Evolutionary conservation across 1,140 invertebrate species (phyloP), one percentile per base, ranked within the genome.

Genomic region (Drosophila nannoptera): DNA sequence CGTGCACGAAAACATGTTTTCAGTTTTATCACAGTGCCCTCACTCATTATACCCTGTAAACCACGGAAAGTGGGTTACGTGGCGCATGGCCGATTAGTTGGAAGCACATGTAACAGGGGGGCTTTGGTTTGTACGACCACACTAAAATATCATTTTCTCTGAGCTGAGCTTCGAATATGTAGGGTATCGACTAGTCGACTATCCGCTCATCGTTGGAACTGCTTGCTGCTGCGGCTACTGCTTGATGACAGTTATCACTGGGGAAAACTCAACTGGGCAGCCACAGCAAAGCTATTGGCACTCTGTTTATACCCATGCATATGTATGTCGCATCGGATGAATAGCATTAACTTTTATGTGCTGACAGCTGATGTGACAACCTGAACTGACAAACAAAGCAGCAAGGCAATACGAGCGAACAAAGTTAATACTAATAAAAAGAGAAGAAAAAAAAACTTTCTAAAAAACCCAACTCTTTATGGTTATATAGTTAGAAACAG

Each of bases 1-100:
- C 63, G 68, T 71, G 55, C 55, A 68, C 36, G 54, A 61, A 70
- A 67, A 67, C 69, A 68, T 67, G 69, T 71, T 71, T 69, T 71
- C 40, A 65, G 46, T 67, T 71, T 60, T 71, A 54, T 66, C 64
- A 65, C 16, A 43, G 40, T 45, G 31, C 4, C 48, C n/a, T n/a
- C 46, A 12, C 48, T 14, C 4, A 29, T 6, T 46, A 46, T 29
- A 46, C 45, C 45, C 16, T 29, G 45, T 46, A 5, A 46, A 1
- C 5, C 9, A 46, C 5, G 29, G 11, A 5, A 46, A 31, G 22
- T 5, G 12, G 43, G 7, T 4, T 29, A 46, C 5, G 40, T 12
- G 11, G 5, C 11, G 11, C 12, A n/a, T 42, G 11, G 0, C 9
- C 9, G 12, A 42, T 12, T 42, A 42, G 40, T 12, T 40, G n/a